phyloP scores from a whole-genome alignment of 2,797 vertebrate genomes.

The Onychomys arenicola region DNA sequence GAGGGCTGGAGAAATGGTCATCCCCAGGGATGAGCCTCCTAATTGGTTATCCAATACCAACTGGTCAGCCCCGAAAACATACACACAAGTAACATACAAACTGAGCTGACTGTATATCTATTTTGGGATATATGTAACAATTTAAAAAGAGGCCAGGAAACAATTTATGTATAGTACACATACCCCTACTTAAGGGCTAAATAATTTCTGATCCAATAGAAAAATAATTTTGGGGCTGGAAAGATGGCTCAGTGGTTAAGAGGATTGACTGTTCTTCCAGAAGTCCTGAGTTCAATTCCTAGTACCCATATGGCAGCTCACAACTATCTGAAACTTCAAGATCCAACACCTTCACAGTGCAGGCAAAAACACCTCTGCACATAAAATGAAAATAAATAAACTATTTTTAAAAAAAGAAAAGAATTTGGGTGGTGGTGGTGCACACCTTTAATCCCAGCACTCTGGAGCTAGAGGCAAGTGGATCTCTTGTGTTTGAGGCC shows the following conservation, averaged over 20 bases:
- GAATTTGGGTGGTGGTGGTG: background rate
- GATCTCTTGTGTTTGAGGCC: background rate
- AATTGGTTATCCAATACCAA: background rate
- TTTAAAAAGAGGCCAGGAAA: background rate
- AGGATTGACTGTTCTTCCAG: too few species aligned
- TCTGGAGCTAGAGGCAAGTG: background rate
- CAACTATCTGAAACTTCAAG: too few species aligned
- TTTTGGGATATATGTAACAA: background rate
- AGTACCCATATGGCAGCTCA: too few species aligned
- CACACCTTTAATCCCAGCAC: background rate
- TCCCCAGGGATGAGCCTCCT: background rate
- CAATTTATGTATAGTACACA: background rate
- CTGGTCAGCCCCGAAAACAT: background rate
- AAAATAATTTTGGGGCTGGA: background rate
- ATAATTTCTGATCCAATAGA: background rate
- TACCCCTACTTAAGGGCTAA: background rate
- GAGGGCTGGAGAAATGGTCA: background rate
- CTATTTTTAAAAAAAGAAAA: too few species aligned
- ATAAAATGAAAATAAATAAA: too few species aligned
- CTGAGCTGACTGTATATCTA: background rate
- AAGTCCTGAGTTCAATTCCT: too few species aligned
- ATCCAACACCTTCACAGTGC: too few species aligned
- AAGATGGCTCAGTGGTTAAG: too few species aligned
- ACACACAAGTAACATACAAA: background rate
- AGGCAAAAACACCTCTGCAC: too few species aligned